phyloP scores from a whole-genome alignment of 2,888 invertebrate species.

The Seladonia tumulorum region DNA sequence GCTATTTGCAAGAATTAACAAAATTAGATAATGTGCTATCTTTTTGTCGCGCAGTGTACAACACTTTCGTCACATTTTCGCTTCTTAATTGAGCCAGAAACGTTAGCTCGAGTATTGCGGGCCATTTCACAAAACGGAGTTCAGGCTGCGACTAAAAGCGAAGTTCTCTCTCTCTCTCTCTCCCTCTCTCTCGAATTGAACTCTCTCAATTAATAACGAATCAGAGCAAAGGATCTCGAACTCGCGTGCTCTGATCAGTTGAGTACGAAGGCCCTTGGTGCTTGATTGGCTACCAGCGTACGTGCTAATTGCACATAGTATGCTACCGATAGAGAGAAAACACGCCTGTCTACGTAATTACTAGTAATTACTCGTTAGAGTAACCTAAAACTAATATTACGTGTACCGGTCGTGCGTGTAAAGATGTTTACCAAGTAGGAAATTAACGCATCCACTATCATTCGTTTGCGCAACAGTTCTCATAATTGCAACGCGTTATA shows the following conservation, averaged over 20 bases:
- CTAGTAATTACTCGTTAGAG: not conserved
- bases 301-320: not conserved
- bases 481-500: not conserved
- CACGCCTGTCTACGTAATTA: not conserved
- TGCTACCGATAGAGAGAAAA: not conserved
- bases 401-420: not conserved
- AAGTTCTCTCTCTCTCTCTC: too few relatives aligned
- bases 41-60: too few relatives aligned
- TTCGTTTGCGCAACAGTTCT: not conserved
- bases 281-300: not conserved
- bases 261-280: not conserved
- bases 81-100: not conserved
- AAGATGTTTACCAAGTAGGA: not conserved
- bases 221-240: not conserved
- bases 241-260: not conserved
- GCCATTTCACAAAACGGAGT: not conserved
- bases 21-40: too few relatives aligned
- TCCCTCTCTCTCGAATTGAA: too few relatives aligned
- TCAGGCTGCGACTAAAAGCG: not conserved
- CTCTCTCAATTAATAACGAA: constrained; percentile 8
- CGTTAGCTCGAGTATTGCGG: too few relatives aligned
- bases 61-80: not conserved
- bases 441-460: not conserved
- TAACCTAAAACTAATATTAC: not conserved
- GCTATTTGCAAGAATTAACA: too few relatives aligned